A percentile compares a stretch with the other conserved stretches of the same genome.
These are phyloP conservation scores for Alitta virens DNA, from an alignment of 2,888 invertebrate genomes.

Conservation along the genomic window DNA sequence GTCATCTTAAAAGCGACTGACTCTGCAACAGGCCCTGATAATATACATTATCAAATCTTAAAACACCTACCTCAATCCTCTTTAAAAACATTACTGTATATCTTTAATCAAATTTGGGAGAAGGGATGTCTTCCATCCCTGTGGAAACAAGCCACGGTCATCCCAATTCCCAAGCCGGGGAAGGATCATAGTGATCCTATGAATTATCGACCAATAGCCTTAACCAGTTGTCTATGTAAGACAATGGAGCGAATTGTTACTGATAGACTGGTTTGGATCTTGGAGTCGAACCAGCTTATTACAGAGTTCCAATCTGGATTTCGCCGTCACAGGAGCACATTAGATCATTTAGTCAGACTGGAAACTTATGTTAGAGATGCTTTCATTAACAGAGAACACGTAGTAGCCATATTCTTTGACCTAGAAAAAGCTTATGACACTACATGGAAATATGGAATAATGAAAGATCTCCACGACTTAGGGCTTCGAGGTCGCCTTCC, in stretches of 20 bases:
- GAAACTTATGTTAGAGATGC: conserved; percentile 29
- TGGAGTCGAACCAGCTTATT: conserved; percentile 27
- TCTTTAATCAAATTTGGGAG: conserved; percentile 23
- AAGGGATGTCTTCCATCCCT: conserved; percentile 20
- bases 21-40: not conserved
- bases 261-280: conserved; percentile 28
- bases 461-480: conserved; percentile 21
- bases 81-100: not conserved
- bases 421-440: conserved; percentile 24
- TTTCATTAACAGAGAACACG: conserved; percentile 25
- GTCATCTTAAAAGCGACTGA: not conserved
- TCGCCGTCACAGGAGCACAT: conserved; percentile 19
- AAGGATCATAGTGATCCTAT: conserved; percentile 26
- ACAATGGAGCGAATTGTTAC: conserved; percentile 35
- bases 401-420: conserved; percentile 30
- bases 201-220: conserved; percentile 35
- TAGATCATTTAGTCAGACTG: conserved; percentile 24
- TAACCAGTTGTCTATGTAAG: conserved; percentile 38
- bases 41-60: not conserved
- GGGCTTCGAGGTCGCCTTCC: conserved; percentile 26
- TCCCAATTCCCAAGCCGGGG: conserved; percentile 28
- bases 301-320: conserved; percentile 27
- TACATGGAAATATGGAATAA: conserved; percentile 26
- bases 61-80: not conserved
- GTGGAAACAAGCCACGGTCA: conserved; percentile 24